Base-by-base conservation (phyloP, 2,113 vertebrate genomes). In the Pomatorhinus ruficollis region DNA sequence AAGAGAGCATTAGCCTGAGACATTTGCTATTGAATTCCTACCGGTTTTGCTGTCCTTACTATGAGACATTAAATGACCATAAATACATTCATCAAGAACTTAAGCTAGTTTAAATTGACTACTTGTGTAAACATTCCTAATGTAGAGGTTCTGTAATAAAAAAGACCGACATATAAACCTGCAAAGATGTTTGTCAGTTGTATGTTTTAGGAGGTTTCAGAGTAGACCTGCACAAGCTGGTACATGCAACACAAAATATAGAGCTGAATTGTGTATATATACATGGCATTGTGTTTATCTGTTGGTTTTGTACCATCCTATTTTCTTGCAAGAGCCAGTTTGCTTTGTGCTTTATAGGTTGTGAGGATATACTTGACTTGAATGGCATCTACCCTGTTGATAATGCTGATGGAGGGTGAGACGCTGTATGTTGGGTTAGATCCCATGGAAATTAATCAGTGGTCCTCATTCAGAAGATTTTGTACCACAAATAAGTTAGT, bases 71-170 rank as follows among this genome's bases (percentile, higher is more conserved):
- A 76, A 74, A 64, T 47, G 33, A 76, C 21, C 54, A 28, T 57
- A 79, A 90, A 68, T 89, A 33, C 14, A 30, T 42, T n/a, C 10
- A 45, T 68, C 35, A 45, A 86, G 22, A 71, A 37, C 39, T 77
- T 77, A 47, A 54, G 12, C 31, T 79, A 76, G 33, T 63, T 86
- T 68, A 90, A 66, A 64, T 76, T 83, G 77, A 89, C 66, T 72
- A 15, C 9, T 50, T 59, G 8, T 68, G 31, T 83, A 59, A 79
- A 53, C 8, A 68, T 80, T 59, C 53, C 42, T 63, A 35, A 79
- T 37, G 33, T 10, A 66, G 70, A 71, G 8, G 9, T 39, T 86
- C 77, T 72, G 18, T 80, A 35, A 40, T 86, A 54, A 79, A 79
- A 85, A 64, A 60, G 13, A 57, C 44, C 11, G n/a, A 9, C 30